These are phyloP conservation scores for Leptatherina wallacei DNA, from an alignment of 2,797 vertebrate species.

Conservation along the genomic window DNA sequence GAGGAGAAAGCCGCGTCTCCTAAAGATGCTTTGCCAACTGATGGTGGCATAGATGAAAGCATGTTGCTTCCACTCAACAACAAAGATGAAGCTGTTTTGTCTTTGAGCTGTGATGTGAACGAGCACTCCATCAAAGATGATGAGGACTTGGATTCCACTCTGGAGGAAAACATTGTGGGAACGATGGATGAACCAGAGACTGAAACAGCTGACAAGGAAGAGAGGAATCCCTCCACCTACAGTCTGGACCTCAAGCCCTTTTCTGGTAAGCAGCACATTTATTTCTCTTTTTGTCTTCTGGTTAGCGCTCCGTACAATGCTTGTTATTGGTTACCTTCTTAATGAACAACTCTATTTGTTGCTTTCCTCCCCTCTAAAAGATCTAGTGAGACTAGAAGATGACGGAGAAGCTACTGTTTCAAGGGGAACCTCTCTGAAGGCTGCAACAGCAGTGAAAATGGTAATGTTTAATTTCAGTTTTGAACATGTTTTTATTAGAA, in stretches of 20 bases:
- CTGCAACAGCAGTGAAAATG: slow-evolving; percentile 43
- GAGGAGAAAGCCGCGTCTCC: slow-evolving; percentile 2
- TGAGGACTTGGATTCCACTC: slow-evolving; percentile 13
- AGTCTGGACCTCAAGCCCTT: background rate
- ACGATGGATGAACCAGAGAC: slow-evolving; percentile 6
- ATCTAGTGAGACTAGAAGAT: background rate
- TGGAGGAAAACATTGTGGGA: slow-evolving; percentile 20
- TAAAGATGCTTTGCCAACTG: slow-evolving; percentile 8
- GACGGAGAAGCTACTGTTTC: background rate
- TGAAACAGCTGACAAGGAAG: background rate
- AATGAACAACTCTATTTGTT: background rate
- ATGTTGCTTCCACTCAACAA: background rate
- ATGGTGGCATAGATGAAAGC: slow-evolving; percentile 20
- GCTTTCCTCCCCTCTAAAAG: slow-evolving; percentile 27
- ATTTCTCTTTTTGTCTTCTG: background rate
- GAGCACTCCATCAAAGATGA: slow-evolving; percentile 14
- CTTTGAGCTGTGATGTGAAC: slow-evolving; percentile 1
- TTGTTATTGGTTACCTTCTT: background rate
- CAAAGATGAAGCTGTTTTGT: slow-evolving; percentile 13
- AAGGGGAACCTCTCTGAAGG: background rate
- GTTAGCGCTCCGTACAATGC: background rate
- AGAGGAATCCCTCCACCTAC: background rate
- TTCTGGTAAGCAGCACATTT: slow-evolving; percentile 47
- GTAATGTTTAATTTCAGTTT: slow-evolving; percentile 31
- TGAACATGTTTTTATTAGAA: background rate